Evolutionary conservation across 1,140 invertebrate species (phyloP).

Genomic region (Bombus picipes): DNA sequence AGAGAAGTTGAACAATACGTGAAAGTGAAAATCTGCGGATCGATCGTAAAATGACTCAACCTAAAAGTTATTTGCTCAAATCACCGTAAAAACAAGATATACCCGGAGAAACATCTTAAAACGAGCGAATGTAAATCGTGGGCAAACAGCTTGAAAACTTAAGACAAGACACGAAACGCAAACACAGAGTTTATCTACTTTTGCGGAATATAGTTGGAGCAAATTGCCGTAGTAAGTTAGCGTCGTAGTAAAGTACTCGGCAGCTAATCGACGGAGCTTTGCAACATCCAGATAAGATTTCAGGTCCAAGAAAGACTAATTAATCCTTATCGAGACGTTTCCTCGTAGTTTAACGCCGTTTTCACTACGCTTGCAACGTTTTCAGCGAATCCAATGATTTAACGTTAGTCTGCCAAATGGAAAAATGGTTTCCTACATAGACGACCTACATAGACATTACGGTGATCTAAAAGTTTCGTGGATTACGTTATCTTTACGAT

Average conservation of each 20-base stretch:
- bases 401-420: neutral
- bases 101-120: neutral
- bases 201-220: neutral
- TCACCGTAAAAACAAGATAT: neutral
- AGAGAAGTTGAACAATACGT: neutral
- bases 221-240: neutral
- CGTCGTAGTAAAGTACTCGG: conserved; percentile 2
- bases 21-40: too few relatives aligned
- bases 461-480: neutral
- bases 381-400: neutral
- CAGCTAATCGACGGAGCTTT: conserved; percentile 18
- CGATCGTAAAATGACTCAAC: too few relatives aligned
- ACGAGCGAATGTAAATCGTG: neutral
- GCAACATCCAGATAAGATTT: neutral
- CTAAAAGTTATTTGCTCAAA: neutral
- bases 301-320: neutral
- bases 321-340: conserved; percentile 1
- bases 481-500: neutral
- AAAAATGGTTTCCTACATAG: neutral
- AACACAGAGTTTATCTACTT: conserved; percentile 10
- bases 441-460: neutral
- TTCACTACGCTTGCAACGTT: neutral
- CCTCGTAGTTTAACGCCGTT: too few relatives aligned
- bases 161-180: neutral
- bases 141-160: neutral